These are phyloP conservation scores for Reinhardtius hippoglossoides DNA, from an alignment of 2,113 vertebrate genomes.

Conservation along the genomic window DNA sequence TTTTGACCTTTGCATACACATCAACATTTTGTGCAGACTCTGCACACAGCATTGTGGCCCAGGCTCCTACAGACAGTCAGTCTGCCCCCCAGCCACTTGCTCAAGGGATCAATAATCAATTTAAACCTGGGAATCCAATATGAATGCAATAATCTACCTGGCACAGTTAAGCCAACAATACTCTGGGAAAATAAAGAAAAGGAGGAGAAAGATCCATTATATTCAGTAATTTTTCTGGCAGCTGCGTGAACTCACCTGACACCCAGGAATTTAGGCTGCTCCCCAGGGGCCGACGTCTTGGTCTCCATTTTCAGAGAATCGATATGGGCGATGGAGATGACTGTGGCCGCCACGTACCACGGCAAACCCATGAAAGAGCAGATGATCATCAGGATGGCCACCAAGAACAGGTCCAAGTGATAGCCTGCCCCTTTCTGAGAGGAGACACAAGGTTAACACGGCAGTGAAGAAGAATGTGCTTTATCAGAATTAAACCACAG, in stretches of 20 bases:
- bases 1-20: neutral
- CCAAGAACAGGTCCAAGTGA: constrained; percentile 97
- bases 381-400: constrained; percentile 91
- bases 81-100: neutral
- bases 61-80: neutral
- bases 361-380: constrained; percentile 98
- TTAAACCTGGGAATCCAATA: neutral
- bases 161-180: neutral
- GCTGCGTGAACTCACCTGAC: constrained; percentile 86
- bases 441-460: neutral
- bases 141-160: neutral
- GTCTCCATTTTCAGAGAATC: constrained; percentile 99
- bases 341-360: constrained; percentile 97
- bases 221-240: neutral
- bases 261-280: constrained; percentile 96
- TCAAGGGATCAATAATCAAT: neutral
- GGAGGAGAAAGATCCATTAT: neutral
- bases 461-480: neutral
- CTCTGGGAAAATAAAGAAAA: neutral
- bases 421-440: constrained; percentile 97
- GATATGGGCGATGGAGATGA: constrained; percentile 98
- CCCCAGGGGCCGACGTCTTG: constrained; percentile 94
- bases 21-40: neutral
- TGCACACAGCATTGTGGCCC: neutral
- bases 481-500: neutral